Evolutionary conservation across 2,888 invertebrate species (phyloP).

Genomic region (Diarsia brunnea): DNA sequence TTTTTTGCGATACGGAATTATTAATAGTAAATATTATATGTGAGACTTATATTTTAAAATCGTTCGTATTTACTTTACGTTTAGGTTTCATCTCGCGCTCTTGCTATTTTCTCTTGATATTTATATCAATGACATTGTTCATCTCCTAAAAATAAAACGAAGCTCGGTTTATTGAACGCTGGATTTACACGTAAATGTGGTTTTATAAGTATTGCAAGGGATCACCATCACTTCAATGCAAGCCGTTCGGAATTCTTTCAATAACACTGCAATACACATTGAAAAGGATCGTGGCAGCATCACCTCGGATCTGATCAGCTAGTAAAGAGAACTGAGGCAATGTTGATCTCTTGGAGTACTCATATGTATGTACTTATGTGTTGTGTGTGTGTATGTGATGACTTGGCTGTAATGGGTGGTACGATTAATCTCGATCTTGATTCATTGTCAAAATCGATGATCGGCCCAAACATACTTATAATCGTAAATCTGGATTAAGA

Average conservation of each 20-base stretch:
- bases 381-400: too few relatives aligned
- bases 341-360: background rate
- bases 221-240: background rate
- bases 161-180: background rate
- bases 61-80: background rate
- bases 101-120: background rate
- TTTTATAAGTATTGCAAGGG: background rate
- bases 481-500: slow-evolving; percentile 1
- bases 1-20: background rate
- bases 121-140: background rate
- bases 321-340: background rate
- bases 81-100: background rate
- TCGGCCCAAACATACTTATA: background rate
- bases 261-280: background rate
- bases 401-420: background rate
- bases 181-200: background rate
- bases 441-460: slow-evolving; percentile 1
- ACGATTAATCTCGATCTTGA: background rate
- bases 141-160: background rate
- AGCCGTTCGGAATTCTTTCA: background rate
- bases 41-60: background rate
- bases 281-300: background rate
- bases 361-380: background rate
- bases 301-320: background rate
- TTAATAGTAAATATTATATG: background rate